Evolutionary conservation across 2,797 vertebrate genomes (phyloP), one percentile per base, ranked within the genome.

Genomic region (Poecilia picta): DNA sequence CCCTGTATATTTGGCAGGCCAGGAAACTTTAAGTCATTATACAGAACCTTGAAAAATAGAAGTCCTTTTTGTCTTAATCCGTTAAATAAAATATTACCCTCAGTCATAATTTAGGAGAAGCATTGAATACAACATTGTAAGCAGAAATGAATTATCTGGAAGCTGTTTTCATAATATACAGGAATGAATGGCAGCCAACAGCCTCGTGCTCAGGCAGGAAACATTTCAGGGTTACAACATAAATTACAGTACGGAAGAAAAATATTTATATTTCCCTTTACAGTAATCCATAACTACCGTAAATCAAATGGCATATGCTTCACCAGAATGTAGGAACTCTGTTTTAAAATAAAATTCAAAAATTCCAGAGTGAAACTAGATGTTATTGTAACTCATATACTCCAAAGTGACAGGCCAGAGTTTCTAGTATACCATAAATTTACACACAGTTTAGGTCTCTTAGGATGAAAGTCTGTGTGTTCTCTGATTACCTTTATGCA

Each of bases 161-260:
- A 80, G 88, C 36, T 77, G 73, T 80, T 85, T 83, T 85, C 72
- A 84, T 73, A 33, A 46, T 74, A 25, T 39, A 10, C 23, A 64
- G 23, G 43, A 51, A 66, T 80, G 89, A 89, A 77, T 81, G 85
- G 78, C 89, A 93, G 88, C 76, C 89, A 87, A 89, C 84, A 76
- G 87, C 79, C 72, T 78, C n/a, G 18, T 70, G 66, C 79, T 77
- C 75, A 41, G n/a, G 64, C 51, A 81, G 89, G 85, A 87, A 89
- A 85, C 86, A 79, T 77, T 8, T 74, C 46, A 12, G 70, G 77
- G 75, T 87, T 80, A 45, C 74, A 83, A 81, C 83, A 55, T 33
- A 31, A 45, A 45, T 49, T 64, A 85, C 81, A 76, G n/a, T 47
- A 76, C 55, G 23, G 16, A 23, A 33, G 36, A 85, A 64, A 85